phyloP scores from a whole-genome alignment of 2,113 vertebrate genomes.

The Pterophyllum scalare region DNA sequence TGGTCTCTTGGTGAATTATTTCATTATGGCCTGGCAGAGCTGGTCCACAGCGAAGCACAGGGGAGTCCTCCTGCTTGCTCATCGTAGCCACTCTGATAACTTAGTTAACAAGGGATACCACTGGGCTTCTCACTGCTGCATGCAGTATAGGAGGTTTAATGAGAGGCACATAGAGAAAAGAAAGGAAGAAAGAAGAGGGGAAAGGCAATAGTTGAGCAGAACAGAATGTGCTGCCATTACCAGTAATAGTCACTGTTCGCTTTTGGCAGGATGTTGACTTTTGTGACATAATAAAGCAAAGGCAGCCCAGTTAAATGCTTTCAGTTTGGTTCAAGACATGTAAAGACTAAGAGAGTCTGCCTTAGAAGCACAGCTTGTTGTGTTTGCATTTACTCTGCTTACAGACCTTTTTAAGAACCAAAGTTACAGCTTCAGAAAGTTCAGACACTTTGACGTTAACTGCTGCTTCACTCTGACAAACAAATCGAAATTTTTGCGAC shows the following conservation, averaged over 20 bases:
- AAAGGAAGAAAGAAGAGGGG: constrained; percentile 15
- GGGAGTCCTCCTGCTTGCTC: constrained; percentile 54
- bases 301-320: constrained; percentile 33
- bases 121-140: constrained; percentile 56
- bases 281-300: constrained; percentile 33
- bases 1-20: constrained; percentile 70
- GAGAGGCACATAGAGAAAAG: constrained; percentile 46
- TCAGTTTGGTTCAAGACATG: constrained; percentile 5
- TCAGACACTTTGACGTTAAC: neutral
- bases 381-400: constrained; percentile 13
- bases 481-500: neutral
- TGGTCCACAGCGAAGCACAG: constrained; percentile 34
- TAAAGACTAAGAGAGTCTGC: neutral
- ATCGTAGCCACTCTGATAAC: constrained; percentile 64
- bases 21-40: constrained; percentile 73
- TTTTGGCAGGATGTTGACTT: constrained; percentile 19
- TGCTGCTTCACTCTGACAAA: neutral
- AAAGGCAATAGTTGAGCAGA: constrained; percentile 16
- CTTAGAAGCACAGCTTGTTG: neutral
- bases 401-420: neutral
- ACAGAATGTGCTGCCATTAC: constrained; percentile 30
- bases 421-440: neutral
- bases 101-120: constrained; percentile 71
- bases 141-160: constrained; percentile 57
- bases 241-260: constrained; percentile 2